Conservation (phyloP, 2,888 invertebrate genomes). For the Amaurobius ferox region DNA sequence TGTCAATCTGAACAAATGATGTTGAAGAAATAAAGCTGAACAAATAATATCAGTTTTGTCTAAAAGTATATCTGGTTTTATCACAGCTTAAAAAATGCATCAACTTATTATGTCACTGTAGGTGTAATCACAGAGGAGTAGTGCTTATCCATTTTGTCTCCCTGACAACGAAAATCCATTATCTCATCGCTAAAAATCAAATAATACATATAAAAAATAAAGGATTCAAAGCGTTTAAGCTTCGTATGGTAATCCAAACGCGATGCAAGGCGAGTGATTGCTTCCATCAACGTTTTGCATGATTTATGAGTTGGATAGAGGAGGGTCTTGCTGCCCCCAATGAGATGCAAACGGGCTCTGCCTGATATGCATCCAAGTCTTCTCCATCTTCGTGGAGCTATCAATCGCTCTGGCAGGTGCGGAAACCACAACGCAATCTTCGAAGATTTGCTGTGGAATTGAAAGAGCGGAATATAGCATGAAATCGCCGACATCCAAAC, state of each 20-base stretch:
- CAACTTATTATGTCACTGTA: no score
- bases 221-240: no score
- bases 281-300: background rate
- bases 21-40: no score
- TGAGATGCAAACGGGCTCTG: constrained; percentile 1
- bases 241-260: background rate
- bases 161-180: no score
- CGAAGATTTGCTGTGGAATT: background rate
- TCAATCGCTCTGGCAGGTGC: constrained; percentile 1
- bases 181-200: no score
- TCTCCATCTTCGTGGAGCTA: background rate
- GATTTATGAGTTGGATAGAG: background rate
- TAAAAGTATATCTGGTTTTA: no score
- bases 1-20: no score
- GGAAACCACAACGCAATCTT: constrained; percentile 8
- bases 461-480: background rate
- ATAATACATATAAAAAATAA: no score
- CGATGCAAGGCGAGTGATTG: background rate
- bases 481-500: background rate
- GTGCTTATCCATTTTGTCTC: no score
- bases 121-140: no score
- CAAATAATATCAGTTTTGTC: no score
- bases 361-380: background rate
- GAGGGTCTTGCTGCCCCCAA: background rate
- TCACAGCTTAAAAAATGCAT: no score